Base-by-base conservation (phyloP, 2,888 invertebrate genomes). In the Dermolepida albohirtum region DNA sequence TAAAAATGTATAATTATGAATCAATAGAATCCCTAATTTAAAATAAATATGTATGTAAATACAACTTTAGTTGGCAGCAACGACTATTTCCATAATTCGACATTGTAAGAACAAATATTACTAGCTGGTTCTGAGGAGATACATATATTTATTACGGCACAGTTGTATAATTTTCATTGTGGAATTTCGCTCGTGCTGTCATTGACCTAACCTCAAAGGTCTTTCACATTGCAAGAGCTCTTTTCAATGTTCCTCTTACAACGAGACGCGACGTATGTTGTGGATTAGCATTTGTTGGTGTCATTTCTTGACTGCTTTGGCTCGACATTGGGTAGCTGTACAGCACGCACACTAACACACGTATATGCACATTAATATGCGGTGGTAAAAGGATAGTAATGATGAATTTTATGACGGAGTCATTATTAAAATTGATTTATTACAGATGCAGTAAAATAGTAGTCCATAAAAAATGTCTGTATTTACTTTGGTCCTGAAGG, bases 101-200 rank as follows among this genome's bases (percentile, higher is more conserved):
- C 2, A 7, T 47, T 47, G 1, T 27, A n/a, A n/a, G 27, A 43
- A n/a, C 6, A 16, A 5, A 16, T 16, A 16, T 17, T 8, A 43
- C 29, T 14, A 52, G 59, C 29, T 44, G 59, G 43, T 59, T 59
- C 43, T 27, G 52, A 64, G 40, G 27, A 47, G 59, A 49, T 29
- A 22, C 22, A 62, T 47, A n/a, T 49, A 62, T 50, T 66, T 66
- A 71, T 73, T 73, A 73, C 68, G 70, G 64, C 70, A 72, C 70
- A 69, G 70, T 71, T 71, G 69, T 71, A 68, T 73, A 70, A 71
- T 73, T 73, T 69, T 73, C 73, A 71, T 71, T 71, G 70, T 73
- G 70, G 70, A 69, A 68, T 69, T 73, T 69, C 65, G 71, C 70
- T 66, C 67, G 62, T 54, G 43, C 71, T 71, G 72, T 69, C 72